Base-by-base conservation (phyloP, 2,888 invertebrate genomes). In the Pasiphila rectangulata region DNA sequence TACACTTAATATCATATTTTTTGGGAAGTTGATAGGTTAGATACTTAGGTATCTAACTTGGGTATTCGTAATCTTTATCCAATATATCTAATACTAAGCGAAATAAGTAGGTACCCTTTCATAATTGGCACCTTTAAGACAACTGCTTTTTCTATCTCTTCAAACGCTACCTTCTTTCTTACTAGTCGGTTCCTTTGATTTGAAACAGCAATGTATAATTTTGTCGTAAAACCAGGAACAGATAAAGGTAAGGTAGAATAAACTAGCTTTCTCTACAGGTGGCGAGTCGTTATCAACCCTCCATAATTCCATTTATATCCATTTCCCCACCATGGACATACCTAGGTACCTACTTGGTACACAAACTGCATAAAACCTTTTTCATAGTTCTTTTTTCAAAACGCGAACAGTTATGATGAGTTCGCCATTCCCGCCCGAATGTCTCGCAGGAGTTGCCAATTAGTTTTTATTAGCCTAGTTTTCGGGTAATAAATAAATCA, bases 401-500 rank as follows among this genome's bases (percentile, higher is more conserved):
- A n/a, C n/a, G n/a, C n/a, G n/a, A 40, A 47, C 46, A 50, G 41
- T 32, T 39, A 35, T 40, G 15, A 25, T 12, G 21, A 41, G 21
- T 36, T 47, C 50, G 37, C 35, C 40, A 46, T 21, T 46, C 41
- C 46, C 48, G 49, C 38, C 50, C 48, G 10, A 46, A 51, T 48
- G 47, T 48, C 20, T 15, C 24, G 13, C 37, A 42, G 21, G 23
- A 19, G 40, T 47, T 48, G 46, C 54, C 54, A 59, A 54, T 55
- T 55, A 46, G 46, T 49, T 54, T 54, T 53, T 53, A 53, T 50
- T n/a, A 44, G 32, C 20, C 37, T 15, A 20, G 12, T 32, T 42
- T 46, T 10, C 12, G 25, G 9, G 16, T 17, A 30, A 48, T 57
- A 54, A 57, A 57, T 56, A 55, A 56, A 54, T 49, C 40, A 27